Base-by-base conservation (phyloP, 1,140 invertebrate genomes). In the Solenopsis invicta region DNA sequence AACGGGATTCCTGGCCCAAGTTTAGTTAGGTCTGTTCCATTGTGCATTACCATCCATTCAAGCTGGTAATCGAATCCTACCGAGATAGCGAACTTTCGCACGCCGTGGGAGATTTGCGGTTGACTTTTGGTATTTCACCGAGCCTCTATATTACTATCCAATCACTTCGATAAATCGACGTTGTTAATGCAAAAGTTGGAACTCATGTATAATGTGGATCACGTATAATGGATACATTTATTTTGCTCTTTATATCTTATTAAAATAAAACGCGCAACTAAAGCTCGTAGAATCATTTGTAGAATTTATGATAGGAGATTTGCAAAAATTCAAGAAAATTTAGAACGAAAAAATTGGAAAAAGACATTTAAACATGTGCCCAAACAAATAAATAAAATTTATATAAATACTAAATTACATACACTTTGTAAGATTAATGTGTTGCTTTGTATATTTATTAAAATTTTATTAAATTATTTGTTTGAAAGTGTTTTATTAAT, bases 21-120 rank as follows among this genome's bases (percentile, higher is more conserved):
- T 91, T 93, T 90, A 88, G 85, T 90, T 86, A 87, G 88, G 72
- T 87, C 86, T 90, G 78, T 69, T 87, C 93, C 91, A 95, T 95
- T 95, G 95, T 95, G 93, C 93, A 95, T 95, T 95, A 95, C 95
- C 94, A 95, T 95, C 95, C 89, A 95, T 95, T 95, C 94, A 95
- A 90, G 45, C 86, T 85, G 91, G 93, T 95, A 95, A 95, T 95
- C 94, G 93, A 95, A 95, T 95, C 92, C 92, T 87, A 91, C 90
- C 91, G 94, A 94, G 94, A 95, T 95, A 94, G 93, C 90, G 64
- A 92, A 93, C 90, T 93, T 94, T 92, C 91, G 93, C 89, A 90
- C 87, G 77, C 77, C 88, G 87, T 76, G 92, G 93, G 92, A 92
- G 93, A 95, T 95, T 95, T 94, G 95, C 90, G 94, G 94, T 94